Conservation (phyloP, 1,140 invertebrate genomes). For the Xylocopa sonorina region DNA sequence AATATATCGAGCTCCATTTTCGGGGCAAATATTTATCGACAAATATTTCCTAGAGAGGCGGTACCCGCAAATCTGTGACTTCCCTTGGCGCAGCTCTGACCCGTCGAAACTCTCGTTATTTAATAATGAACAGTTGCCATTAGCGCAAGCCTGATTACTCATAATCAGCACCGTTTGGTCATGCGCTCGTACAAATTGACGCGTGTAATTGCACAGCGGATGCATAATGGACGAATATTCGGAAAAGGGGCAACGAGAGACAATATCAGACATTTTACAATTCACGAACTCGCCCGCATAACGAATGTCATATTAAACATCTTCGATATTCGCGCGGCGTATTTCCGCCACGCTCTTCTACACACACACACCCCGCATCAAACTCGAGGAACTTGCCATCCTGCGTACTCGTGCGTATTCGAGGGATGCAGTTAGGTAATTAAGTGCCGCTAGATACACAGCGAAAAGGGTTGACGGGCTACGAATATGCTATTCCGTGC, state of each 20-base stretch:
- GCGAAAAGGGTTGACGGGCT: slow-evolving; percentile 14
- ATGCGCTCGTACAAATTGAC: slow-evolving; percentile 22
- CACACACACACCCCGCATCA: neutral
- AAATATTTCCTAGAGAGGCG: slow-evolving; percentile 37
- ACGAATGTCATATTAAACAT: neutral
- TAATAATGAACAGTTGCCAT: slow-evolving; percentile 47
- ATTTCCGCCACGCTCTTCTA: neutral
- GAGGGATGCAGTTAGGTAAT: slow-evolving; percentile 12
- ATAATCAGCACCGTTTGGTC: slow-evolving; percentile 29
- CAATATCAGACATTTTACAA: neutral
- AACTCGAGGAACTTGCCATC: neutral
- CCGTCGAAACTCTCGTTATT: slow-evolving; percentile 7
- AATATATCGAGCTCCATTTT: slow-evolving; percentile 37
- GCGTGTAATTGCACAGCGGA: slow-evolving; percentile 11
- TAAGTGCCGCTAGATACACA: neutral
- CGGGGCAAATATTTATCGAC: slow-evolving; percentile 42
- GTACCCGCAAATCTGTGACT: slow-evolving; percentile 12
- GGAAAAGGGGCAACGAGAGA: neutral
- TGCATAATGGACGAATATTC: neutral
- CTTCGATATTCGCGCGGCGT: neutral
- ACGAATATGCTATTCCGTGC: neutral
- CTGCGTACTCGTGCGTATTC: slow-evolving; percentile 17
- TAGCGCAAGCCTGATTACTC: slow-evolving; percentile 45
- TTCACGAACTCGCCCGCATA: neutral
- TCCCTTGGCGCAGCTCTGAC: neutral